Evolutionary conservation across 2,797 vertebrate genomes (phyloP), one percentile per base, ranked within the genome.

Genomic region (Chelon labrosus): DNA sequence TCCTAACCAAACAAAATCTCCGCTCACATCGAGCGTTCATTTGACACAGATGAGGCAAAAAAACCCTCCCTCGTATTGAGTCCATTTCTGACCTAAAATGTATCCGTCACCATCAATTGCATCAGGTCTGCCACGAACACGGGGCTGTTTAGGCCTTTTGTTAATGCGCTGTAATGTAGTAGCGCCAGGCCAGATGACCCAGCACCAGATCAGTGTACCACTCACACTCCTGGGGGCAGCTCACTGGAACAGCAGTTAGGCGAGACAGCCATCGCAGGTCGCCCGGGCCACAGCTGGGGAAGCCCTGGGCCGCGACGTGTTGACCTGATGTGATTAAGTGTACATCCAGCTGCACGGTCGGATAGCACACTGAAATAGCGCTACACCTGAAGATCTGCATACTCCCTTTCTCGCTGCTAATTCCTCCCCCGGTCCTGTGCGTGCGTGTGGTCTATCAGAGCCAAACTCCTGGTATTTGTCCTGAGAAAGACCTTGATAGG

Each of bases 401-500:
- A 66, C 47, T 3, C 9, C n/a, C 31, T 17, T 56, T 56, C 74
- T 47, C 38, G 46, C 64, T 60, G 8, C 53, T 27, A 52, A 73
- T 84, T 75, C 72, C 56, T 54, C 62, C 52, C 22, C 38, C 68
- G 25, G 65, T 80, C 61, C 65, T 91, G 89, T 77, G 79, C 75
- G 89, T 77, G 79, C 75, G 91, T 89, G 91, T 89, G 88, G 86
- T 89, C 90, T 80, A 39, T 67, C 59, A 79, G 71, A 77, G 70
- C 64, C 81, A 53, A 94, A 93, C 93, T 93, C 95, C 93, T 90
- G 92, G 95, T 95, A 94, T 96, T 95, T 97, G 96, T 97, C 96
- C 97, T 96, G 96, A 95, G 95, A 96, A 95, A 96, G 96, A 98
- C 96, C 97, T 98, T 96, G 96, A 92, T 93, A 92, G 93, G 91